Conservation (phyloP, 2,888 invertebrate species). For the Epinotia ramella region DNA sequence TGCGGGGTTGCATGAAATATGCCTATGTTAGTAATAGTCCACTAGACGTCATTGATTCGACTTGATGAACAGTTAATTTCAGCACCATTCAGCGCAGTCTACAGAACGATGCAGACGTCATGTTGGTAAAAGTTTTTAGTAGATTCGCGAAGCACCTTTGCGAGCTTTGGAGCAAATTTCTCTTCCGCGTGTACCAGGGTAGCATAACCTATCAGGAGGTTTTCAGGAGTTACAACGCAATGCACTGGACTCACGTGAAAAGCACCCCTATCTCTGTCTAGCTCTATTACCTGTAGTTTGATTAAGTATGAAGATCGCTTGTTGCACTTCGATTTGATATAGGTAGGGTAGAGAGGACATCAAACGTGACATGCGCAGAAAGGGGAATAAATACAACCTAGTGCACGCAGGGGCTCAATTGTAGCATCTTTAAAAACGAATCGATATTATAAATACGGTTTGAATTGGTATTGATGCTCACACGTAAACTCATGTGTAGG, state of each 20-base stretch:
- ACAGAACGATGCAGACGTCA: background rate
- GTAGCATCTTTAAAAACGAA: background rate
- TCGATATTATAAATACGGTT: background rate
- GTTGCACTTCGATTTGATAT: too few relatives aligned
- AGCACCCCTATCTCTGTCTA: background rate
- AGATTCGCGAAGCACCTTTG: background rate
- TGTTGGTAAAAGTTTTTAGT: background rate
- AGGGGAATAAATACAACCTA: background rate
- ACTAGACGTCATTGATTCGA: background rate
- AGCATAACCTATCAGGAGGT: background rate
- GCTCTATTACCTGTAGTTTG: background rate
- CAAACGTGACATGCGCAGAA: background rate
- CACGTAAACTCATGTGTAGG: background rate
- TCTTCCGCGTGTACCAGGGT: constrained; percentile 1
- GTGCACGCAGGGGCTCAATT: background rate
- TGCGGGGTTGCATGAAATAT: too few relatives aligned
- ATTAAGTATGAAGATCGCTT: too few relatives aligned
- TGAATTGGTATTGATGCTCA: background rate
- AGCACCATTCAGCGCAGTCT: background rate
- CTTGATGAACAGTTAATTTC: background rate
- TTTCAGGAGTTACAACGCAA: background rate
- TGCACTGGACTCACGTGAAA: background rate
- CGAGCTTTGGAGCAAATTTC: background rate
- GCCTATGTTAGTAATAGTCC: too few relatives aligned
- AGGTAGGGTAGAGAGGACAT: background rate